A percentile compares a stretch with the other conserved stretches of the same genome.
Evolutionary conservation across 1,140 invertebrate genomes (phyloP).

Genomic region (Frieseomelitta varia): DNA sequence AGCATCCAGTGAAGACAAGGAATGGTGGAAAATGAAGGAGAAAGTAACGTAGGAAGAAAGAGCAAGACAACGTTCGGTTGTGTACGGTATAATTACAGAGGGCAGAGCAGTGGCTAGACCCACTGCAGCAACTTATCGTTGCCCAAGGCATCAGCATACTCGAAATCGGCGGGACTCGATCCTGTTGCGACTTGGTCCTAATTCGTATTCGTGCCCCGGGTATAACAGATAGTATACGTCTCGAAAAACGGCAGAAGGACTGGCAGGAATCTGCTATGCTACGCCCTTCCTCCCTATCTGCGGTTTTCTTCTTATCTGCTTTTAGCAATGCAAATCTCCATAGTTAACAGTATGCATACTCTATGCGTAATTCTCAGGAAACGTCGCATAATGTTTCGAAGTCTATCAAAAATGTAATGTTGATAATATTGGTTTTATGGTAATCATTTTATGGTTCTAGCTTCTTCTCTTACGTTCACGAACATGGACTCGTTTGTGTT

Average conservation of each 20-base stretch:
- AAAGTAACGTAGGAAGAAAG: conserved; percentile 63
- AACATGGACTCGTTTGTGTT: neutral
- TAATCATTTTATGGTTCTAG: neutral
- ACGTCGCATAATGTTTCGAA: too few species aligned
- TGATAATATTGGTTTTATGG: neutral
- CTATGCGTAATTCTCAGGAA: neutral
- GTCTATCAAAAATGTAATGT: neutral
- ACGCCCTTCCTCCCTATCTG: conserved; percentile 44
- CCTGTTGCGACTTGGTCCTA: conserved; percentile 67
- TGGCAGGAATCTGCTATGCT: conserved; percentile 62
- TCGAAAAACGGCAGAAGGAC: conserved; percentile 69
- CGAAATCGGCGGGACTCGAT: conserved; percentile 67
- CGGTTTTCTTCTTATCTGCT: conserved; percentile 55
- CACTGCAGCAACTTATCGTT: conserved; percentile 70
- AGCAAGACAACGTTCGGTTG: conserved; percentile 65
- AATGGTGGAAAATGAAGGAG: conserved; percentile 56
- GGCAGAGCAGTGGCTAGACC: conserved; percentile 76
- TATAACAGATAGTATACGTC: conserved; percentile 68
- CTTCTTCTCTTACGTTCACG: neutral
- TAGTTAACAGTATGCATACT: conserved; percentile 6
- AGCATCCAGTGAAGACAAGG: conserved; percentile 55
- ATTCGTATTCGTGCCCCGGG: conserved; percentile 76
- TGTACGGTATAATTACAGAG: conserved; percentile 76
- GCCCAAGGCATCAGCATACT: conserved; percentile 71
- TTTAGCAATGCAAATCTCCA: conserved; percentile 61